Conservation (phyloP, 1,140 invertebrate genomes). For the Hormaphis cornu region DNA sequence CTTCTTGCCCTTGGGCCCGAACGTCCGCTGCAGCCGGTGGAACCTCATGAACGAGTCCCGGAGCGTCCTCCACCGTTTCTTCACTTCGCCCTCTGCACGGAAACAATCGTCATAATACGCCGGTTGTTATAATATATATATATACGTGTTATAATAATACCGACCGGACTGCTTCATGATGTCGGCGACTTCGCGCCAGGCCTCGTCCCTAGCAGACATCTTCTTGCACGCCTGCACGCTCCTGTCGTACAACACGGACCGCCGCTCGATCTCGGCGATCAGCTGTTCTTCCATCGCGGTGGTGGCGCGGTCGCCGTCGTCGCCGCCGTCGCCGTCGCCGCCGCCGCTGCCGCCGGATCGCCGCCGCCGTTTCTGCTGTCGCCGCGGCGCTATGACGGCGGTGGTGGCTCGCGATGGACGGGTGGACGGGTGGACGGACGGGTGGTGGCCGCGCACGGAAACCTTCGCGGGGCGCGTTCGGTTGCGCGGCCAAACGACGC, state of each 20-base stretch:
- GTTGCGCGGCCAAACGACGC: conserved; percentile 17
- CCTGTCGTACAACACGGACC: conserved; percentile 21
- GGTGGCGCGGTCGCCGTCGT: neutral
- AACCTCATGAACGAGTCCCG: conserved; percentile 27
- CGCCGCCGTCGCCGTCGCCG: neutral
- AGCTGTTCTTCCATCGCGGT: conserved; percentile 22
- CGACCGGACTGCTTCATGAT: conserved; percentile 17
- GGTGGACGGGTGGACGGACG: no score
- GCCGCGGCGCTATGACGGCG: no score
- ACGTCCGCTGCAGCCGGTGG: conserved; percentile 25
- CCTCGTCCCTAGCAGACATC: conserved; percentile 20
- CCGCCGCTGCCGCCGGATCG: no score
- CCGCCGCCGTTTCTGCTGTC: no score
- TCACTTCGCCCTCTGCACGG: conserved; percentile 18
- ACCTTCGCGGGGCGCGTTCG: neutral
- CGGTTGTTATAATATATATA: no score
- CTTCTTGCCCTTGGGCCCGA: conserved; percentile 25
- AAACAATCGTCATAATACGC: neutral
- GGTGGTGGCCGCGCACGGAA: no score
- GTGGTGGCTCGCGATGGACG: no score
- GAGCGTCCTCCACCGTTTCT: conserved; percentile 26
- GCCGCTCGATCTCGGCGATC: conserved; percentile 24
- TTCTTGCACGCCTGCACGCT: conserved; percentile 30
- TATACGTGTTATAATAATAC: neutral
- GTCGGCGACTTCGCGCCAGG: conserved; percentile 22